Conservation (phyloP, 1,140 invertebrate genomes). For the Neodiprion pinetum region DNA sequence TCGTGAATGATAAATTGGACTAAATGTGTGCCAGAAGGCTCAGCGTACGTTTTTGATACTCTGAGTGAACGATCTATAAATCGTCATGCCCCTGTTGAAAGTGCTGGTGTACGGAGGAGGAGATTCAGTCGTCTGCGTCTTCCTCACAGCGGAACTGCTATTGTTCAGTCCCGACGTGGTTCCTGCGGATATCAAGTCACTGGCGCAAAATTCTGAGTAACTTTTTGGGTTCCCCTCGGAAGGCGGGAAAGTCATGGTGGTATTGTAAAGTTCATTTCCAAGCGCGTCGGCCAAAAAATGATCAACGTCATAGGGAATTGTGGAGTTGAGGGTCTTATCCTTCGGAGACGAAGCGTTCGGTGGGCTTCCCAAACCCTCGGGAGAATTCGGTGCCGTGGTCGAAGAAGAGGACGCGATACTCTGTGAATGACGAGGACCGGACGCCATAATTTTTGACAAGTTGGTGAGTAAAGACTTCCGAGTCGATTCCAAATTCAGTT, state of each 20-base stretch:
- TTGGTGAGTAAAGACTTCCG: slow-evolving; percentile 23
- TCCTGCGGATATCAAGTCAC: slow-evolving; percentile 30
- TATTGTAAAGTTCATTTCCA: slow-evolving; percentile 40
- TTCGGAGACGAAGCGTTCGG: background rate
- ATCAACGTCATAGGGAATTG: slow-evolving; percentile 37
- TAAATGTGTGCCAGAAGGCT: no score
- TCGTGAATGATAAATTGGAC: no score
- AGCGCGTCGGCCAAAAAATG: slow-evolving; percentile 44
- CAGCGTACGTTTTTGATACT: slow-evolving; percentile 36
- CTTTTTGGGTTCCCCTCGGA: slow-evolving; percentile 25
- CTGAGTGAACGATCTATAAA: slow-evolving; percentile 35
- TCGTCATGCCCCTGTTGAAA: slow-evolving; percentile 26
- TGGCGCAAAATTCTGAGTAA: slow-evolving; percentile 25
- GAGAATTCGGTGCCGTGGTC: background rate
- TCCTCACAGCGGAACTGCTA: background rate
- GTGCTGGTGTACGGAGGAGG: slow-evolving; percentile 19
- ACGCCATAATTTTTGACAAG: slow-evolving; percentile 18
- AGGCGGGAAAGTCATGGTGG: slow-evolving; percentile 27
- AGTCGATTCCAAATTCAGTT: slow-evolving; percentile 39
- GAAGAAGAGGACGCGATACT: slow-evolving; percentile 31
- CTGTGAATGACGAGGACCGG: background rate
- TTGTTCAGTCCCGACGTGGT: slow-evolving; percentile 15
- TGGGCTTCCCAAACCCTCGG: slow-evolving; percentile 14
- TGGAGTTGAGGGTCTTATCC: slow-evolving; percentile 2
- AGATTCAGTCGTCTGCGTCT: slow-evolving; percentile 19